Base-by-base conservation (phyloP, 2,797 vertebrate genomes). In the Chaenodraco wilsoni region DNA sequence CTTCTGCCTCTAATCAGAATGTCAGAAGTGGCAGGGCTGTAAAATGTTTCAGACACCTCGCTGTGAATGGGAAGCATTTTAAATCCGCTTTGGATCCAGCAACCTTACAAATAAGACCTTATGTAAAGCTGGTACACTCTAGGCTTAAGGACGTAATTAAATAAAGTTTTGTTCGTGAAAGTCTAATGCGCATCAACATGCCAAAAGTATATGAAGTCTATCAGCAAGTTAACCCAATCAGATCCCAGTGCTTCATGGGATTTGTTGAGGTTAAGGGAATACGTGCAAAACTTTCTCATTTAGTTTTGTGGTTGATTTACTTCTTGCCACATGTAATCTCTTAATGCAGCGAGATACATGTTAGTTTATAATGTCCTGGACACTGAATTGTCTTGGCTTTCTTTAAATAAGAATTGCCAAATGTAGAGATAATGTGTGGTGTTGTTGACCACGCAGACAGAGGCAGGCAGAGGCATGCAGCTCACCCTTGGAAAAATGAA, bases 1-100 rank as follows among this genome's bases (percentile, higher is more conserved):
- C 41, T 44, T 37, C 31, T 69, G 73, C 65, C 60, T 87, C 51
- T 82, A 75, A 79, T 85, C 85, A 81, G 27, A 11, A 2, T 83
- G 81, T 85, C 79, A 80, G 58, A 65, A 31, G n/a, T 55, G 76
- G 52, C 48, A 58, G 66, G 71, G 9, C 8, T 27, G 21, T 60
- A 63, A 81, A 50, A 61, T 27, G 27, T 58, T 43, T 58, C 44
- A 63, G 51, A 67, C 72, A 64, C 41, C 72, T 81, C 9, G 9
- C 50, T 63, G 66, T 69, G 67, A 79, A 56, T 23, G 43, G 51
- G 69, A 77, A 65, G 61, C 57, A 46, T 78, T 74, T 78, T 66
- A 51, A 79, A 85, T 81, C 65, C 61, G 69, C 51, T 79, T 81
- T 66, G 43, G 65, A 74, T 64, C 50, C 56, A 69, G 51, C 45